These are phyloP conservation scores for Tarsius wallacei DNA, from an alignment of 2,797 vertebrate genomes.

Conservation along the genomic window DNA sequence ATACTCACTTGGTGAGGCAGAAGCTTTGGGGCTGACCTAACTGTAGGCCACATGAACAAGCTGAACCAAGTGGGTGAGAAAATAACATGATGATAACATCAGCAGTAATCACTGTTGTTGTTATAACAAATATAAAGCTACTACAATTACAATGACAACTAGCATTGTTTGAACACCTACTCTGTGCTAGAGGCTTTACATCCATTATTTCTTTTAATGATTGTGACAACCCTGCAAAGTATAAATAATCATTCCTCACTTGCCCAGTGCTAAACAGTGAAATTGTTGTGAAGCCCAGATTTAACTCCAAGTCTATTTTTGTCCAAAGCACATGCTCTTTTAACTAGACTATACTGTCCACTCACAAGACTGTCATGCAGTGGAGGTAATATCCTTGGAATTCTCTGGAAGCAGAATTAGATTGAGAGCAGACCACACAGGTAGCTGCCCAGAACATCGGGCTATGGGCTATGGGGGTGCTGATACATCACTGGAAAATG, in stretches of 20 bases:
- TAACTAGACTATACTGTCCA: neutral
- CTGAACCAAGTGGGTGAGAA: neutral
- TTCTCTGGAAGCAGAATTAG: slow-evolving; percentile 57
- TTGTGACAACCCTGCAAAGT: neutral
- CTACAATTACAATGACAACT: neutral
- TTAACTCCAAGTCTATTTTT: slow-evolving; percentile 41
- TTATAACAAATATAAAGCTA: neutral
- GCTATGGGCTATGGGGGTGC: neutral
- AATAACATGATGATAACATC: slow-evolving; percentile 21
- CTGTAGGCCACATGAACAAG: neutral
- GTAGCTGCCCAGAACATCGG: neutral
- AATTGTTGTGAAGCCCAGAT: neutral
- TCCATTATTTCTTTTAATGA: slow-evolving; percentile 37
- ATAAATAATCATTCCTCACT: neutral
- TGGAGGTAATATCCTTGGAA: slow-evolving; percentile 50
- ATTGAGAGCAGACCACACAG: neutral
- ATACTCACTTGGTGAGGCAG: neutral
- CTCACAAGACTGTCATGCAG: slow-evolving; percentile 6
- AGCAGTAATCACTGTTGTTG: neutral
- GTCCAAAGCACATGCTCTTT: slow-evolving; percentile 22
- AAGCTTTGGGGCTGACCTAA: neutral
- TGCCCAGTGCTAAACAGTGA: neutral
- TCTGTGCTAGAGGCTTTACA: neutral
- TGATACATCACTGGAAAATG: neutral
- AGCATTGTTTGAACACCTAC: slow-evolving; percentile 25